A percentile compares a stretch with the other conserved stretches of the same genome.
phyloP scores from a whole-genome alignment of 2,797 vertebrate species.

The Hoplostethus mediterraneus region DNA sequence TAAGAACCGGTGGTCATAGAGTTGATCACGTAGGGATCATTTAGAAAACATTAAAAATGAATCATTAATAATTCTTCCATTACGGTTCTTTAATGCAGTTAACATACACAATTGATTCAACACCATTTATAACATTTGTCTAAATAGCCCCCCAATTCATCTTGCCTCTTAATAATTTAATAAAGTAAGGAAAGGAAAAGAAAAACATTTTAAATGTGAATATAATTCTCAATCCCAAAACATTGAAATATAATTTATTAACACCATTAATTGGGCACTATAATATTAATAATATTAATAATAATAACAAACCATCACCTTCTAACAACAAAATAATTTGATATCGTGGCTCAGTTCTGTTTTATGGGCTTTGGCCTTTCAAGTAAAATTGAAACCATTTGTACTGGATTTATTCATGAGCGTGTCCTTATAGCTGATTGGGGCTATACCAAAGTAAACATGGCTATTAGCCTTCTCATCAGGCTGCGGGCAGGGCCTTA shows the following conservation, averaged over 20 bases:
- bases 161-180: slow-evolving; percentile 6
- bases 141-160: neutral
- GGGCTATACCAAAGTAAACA: slow-evolving; percentile 41
- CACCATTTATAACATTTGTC: slow-evolving; percentile 18
- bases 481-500: slow-evolving; percentile 56
- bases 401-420: slow-evolving; percentile 34
- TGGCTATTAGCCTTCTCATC: slow-evolving; percentile 32
- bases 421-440: slow-evolving; percentile 53
- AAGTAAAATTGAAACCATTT: slow-evolving; percentile 39
- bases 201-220: neutral
- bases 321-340: neutral
- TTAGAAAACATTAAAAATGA: slow-evolving; percentile 49
- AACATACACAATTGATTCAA: slow-evolving; percentile 26
- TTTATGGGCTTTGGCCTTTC: slow-evolving; percentile 12
- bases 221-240: slow-evolving; percentile 8
- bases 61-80: slow-evolving; percentile 30
- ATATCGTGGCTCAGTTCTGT: slow-evolving; percentile 2
- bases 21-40: slow-evolving; percentile 4
- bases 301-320: slow-evolving; percentile 2
- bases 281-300: slow-evolving; percentile 11
- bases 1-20: slow-evolving; percentile 4
- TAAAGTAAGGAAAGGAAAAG: neutral
- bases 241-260: slow-evolving; percentile 6
- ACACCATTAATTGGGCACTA: neutral
- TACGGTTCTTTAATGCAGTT: slow-evolving; percentile 33